phyloP scores from a whole-genome alignment of 2,888 invertebrate genomes.

The Clusia tigrina region DNA sequence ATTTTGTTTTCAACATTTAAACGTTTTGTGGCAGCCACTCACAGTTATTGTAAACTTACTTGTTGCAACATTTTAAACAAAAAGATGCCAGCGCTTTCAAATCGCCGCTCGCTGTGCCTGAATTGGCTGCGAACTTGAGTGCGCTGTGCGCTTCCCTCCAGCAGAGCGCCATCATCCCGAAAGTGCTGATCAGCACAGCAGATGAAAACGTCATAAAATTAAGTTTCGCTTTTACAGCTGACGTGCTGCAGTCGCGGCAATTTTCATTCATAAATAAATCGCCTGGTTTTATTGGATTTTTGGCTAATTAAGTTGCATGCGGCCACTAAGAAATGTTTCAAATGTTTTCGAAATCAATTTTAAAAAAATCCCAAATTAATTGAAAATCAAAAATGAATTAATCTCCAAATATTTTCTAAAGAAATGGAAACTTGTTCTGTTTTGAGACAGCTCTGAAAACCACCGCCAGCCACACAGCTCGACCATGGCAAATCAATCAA shows the following conservation, averaged over 20 bases:
- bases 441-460: not conserved
- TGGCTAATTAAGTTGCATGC: not conserved
- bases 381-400: not conserved
- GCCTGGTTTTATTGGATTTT: constrained; percentile 6
- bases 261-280: too few species aligned
- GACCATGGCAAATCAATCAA: constrained; percentile 59
- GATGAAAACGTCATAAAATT: too few species aligned
- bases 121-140: too few species aligned
- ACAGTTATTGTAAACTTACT: constrained; percentile 10
- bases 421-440: constrained; percentile 52
- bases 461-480: constrained; percentile 30
- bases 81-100: not conserved
- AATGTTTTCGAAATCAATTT: not conserved
- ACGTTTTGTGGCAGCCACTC: constrained; percentile 25
- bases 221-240: too few species aligned
- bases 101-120: not conserved
- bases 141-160: too few species aligned
- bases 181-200: too few species aligned
- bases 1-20: constrained; percentile 1
- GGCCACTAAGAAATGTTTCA: not conserved
- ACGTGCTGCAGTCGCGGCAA: too few species aligned
- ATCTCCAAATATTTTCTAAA: constrained; percentile 27
- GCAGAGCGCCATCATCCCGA: too few species aligned
- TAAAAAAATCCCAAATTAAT: not conserved
- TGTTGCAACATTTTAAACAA: constrained; percentile 30